These are phyloP conservation scores for Cardiocondyla obscurior DNA, from an alignment of 1,140 invertebrate species.

Conservation along the genomic window DNA sequence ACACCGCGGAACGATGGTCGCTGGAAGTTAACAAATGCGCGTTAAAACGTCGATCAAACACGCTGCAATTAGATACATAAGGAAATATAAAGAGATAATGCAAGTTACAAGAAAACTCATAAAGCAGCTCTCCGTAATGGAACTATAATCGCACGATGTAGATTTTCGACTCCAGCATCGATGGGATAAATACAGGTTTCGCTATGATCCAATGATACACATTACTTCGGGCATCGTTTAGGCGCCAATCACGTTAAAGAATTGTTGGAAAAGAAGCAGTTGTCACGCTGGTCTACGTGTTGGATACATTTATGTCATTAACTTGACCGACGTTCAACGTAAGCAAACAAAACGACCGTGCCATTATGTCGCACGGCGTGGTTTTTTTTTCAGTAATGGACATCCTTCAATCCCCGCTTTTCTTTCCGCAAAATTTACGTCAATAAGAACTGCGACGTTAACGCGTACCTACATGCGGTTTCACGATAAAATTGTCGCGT, in stretches of 20 bases:
- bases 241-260: background rate
- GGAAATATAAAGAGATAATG: too few species aligned
- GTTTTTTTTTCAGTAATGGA: background rate
- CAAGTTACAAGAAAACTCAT: background rate
- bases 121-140: conserved; percentile 50
- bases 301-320: conserved; percentile 62
- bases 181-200: background rate
- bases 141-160: conserved; percentile 55
- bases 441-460: background rate
- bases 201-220: conserved; percentile 22
- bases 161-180: conserved; percentile 36
- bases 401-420: background rate
- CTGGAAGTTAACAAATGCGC: conserved; percentile 12
- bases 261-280: conserved; percentile 33
- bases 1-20: conserved; percentile 12
- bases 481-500: background rate
- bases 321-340: background rate
- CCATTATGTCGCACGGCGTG: background rate
- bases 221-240: conserved; percentile 48
- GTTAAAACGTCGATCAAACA: conserved; percentile 12
- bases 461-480: background rate
- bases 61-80: conserved; percentile 60
- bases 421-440: background rate
- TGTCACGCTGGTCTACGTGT: conserved; percentile 17
- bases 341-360: background rate